A percentile compares a stretch with the other conserved stretches of the same genome.
These are phyloP conservation scores for Tanytarsus gracilentus DNA, from an alignment of 2,888 invertebrate species.

Conservation along the genomic window DNA sequence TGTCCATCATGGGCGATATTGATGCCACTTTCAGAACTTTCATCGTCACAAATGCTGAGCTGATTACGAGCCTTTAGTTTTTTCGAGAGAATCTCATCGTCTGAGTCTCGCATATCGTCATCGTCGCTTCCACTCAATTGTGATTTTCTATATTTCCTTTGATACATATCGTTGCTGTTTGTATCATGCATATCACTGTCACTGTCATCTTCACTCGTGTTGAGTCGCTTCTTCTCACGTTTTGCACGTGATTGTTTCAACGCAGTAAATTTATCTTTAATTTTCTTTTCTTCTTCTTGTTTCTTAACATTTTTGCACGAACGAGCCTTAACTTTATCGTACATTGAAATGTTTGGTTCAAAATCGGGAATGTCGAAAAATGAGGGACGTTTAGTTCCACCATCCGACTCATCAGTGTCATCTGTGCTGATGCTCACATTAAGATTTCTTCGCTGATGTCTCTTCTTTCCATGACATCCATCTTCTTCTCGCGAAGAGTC, in stretches of 20 bases:
- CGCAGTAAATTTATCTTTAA: constrained; percentile 82
- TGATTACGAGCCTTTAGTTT: constrained; percentile 45
- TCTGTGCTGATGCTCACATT: constrained; percentile 31
- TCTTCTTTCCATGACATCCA: constrained; percentile 33
- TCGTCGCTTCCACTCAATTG: constrained; percentile 24
- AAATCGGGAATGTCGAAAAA: constrained; percentile 80
- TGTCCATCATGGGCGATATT: neutral
- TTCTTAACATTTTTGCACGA: constrained; percentile 91
- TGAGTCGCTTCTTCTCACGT: constrained; percentile 80
- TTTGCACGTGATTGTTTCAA: constrained; percentile 80
- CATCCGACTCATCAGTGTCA: constrained; percentile 51
- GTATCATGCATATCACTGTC: constrained; percentile 51
- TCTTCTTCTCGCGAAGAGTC: constrained; percentile 43
- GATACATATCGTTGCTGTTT: constrained; percentile 21
- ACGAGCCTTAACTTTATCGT: constrained; percentile 91
- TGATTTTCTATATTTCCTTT: constrained; percentile 3
- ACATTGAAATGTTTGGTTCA: constrained; percentile 90
- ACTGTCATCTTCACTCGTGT: constrained; percentile 80
- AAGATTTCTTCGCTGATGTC: constrained; percentile 31
- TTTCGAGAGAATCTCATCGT: constrained; percentile 44
- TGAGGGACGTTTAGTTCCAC: constrained; percentile 66
- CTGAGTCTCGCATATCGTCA: constrained; percentile 43
- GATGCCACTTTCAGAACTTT: constrained; percentile 36
- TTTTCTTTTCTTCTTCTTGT: constrained; percentile 81
- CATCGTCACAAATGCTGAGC: constrained; percentile 47